These are phyloP conservation scores for Caprella mutica DNA, from an alignment of 2,888 invertebrate species.

Conservation along the genomic window DNA sequence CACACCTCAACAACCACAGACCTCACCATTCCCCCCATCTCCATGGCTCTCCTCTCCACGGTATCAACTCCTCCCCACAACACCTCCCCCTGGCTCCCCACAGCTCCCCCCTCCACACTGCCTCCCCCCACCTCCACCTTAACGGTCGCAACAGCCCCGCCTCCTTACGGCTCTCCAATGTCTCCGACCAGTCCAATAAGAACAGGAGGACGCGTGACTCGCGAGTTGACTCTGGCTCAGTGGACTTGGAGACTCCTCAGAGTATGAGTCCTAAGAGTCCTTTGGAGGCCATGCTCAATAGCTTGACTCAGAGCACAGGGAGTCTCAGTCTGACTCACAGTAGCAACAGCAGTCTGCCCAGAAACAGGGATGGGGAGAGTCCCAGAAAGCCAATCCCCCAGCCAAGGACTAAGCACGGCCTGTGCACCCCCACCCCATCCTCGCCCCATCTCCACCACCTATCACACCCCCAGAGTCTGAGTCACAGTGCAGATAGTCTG, in stretches of 20 bases:
- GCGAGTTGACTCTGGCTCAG: constrained; percentile 40
- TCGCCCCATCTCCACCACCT: background rate
- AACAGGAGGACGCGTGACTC: constrained; percentile 36
- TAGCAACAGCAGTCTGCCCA: constrained; percentile 16
- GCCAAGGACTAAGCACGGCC: constrained; percentile 19
- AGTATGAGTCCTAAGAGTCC: constrained; percentile 41
- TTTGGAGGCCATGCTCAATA: constrained; percentile 36
- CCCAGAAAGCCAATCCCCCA: constrained; percentile 32
- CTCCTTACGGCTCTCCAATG: constrained; percentile 1
- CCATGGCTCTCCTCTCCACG: background rate
- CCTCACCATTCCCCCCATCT: no score
- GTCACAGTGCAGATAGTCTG: constrained; percentile 18
- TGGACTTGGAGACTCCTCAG: constrained; percentile 41
- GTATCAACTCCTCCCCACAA: background rate
- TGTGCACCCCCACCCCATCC: background rate
- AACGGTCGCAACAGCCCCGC: constrained; percentile 9
- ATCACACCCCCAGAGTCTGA: constrained; percentile 1
- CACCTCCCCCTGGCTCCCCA: constrained; percentile 4
- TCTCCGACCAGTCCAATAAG: constrained; percentile 15
- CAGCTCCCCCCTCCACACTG: background rate
- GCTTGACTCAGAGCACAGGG: constrained; percentile 29
- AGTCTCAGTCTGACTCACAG: constrained; percentile 19
- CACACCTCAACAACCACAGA: background rate
- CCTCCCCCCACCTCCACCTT: background rate
- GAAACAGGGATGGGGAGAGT: constrained; percentile 21